Evolutionary conservation across 2,888 invertebrate genomes (phyloP).

Genomic region (Cybosia mesomella): DNA sequence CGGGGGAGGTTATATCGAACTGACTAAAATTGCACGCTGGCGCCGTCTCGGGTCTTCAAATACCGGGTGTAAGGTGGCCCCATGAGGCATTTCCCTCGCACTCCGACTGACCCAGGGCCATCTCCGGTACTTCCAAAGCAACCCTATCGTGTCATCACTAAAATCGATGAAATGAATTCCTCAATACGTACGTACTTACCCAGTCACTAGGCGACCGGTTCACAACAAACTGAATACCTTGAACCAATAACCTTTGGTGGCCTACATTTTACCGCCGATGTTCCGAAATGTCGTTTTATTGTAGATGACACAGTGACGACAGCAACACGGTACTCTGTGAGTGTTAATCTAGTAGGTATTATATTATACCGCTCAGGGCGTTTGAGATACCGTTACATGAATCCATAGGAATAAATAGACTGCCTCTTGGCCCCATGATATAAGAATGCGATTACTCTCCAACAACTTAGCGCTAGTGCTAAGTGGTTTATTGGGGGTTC

Average conservation of each 20-base stretch:
- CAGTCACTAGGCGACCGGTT: conserved; percentile 43
- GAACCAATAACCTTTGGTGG: conserved; percentile 50
- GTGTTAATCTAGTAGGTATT: not conserved
- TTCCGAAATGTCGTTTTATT: conserved; percentile 24
- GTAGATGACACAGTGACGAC: conserved; percentile 12
- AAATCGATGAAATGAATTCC: conserved; percentile 13
- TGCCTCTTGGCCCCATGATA: not conserved
- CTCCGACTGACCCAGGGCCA: too few relatives aligned
- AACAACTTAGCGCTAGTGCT: too few relatives aligned
- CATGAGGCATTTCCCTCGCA: too few relatives aligned
- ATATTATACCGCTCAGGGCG: not conserved
- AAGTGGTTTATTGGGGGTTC: too few relatives aligned
- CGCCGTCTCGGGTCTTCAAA: too few relatives aligned
- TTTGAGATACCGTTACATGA: not conserved
- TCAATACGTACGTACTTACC: conserved; percentile 5
- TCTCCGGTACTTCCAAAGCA: too few relatives aligned
- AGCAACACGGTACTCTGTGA: not conserved
- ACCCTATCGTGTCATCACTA: not conserved
- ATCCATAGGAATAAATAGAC: not conserved
- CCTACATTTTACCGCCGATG: conserved; percentile 41
- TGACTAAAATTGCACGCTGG: too few relatives aligned
- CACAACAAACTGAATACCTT: conserved; percentile 47
- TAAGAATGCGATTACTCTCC: not conserved
- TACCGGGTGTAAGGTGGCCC: too few relatives aligned
- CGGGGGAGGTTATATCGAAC: too few relatives aligned